Percentiles rank a stretch among this genome's conserved stretches.
phyloP scores from a whole-genome alignment of 2,113 vertebrate genomes.

The Tragelaphus strepsiceros region DNA sequence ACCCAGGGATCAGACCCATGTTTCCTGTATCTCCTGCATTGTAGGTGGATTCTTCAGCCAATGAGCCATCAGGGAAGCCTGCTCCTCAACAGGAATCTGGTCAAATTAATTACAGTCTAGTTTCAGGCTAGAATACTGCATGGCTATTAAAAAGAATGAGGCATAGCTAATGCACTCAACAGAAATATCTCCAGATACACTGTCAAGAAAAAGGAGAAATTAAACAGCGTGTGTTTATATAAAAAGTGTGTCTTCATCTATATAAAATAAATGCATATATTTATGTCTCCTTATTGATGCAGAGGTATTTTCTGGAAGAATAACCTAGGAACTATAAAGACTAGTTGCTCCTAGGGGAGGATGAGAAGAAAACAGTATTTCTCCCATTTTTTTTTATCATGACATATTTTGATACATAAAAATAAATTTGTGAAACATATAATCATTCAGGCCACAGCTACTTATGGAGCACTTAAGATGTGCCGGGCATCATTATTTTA shows the following conservation, averaged over 20 bases:
- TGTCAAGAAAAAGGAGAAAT: background rate
- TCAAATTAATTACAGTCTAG: too few relatives aligned
- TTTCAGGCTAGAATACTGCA: background rate
- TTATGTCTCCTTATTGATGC: background rate
- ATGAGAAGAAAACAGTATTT: background rate
- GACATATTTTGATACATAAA: background rate
- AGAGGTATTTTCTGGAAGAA: background rate
- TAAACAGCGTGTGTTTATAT: background rate
- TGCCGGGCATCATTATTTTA: background rate
- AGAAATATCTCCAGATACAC: background rate
- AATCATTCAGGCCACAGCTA: background rate
- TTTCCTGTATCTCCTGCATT: background rate
- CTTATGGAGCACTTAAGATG: background rate
- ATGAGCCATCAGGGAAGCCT: background rate
- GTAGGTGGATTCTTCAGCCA: background rate
- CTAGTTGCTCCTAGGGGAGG: background rate
- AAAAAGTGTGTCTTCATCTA: background rate
- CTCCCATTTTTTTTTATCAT: background rate
- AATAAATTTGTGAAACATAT: background rate
- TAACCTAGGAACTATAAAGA: too few relatives aligned
- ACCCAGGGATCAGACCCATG: background rate
- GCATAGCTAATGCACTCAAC: accelerated
- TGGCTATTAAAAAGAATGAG: background rate
- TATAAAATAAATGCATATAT: background rate
- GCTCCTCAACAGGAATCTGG: background rate